These are phyloP conservation scores for Zosterops japonicus DNA, from an alignment of 2,113 vertebrate genomes.

Conservation along the genomic window DNA sequence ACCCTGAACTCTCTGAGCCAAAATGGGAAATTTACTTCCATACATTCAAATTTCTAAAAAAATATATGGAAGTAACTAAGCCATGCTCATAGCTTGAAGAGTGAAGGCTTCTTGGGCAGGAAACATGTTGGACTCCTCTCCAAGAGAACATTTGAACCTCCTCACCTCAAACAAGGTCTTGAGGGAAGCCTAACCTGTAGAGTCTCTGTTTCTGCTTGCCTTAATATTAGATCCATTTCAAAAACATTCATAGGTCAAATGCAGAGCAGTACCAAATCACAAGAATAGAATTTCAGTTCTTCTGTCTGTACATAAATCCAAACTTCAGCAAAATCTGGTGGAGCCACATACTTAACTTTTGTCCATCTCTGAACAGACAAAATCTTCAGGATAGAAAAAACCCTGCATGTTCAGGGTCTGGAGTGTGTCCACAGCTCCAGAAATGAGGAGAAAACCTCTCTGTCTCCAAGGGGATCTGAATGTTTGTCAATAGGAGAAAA, in stretches of 20 bases:
- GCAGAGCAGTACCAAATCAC: not conserved
- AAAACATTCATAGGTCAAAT: not conserved
- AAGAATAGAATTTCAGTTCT: not conserved
- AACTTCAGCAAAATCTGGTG: not conserved
- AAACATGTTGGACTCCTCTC: not conserved
- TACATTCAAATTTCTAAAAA: not conserved
- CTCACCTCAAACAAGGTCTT: not conserved
- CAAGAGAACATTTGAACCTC: not conserved
- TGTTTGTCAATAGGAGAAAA: not conserved
- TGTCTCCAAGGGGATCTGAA: not conserved
- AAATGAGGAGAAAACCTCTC: not conserved
- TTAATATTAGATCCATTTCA: not conserved
- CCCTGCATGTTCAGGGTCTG: not conserved
- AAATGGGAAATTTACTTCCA: not conserved
- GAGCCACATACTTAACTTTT: not conserved
- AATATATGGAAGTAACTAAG: not conserved
- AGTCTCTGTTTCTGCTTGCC: not conserved
- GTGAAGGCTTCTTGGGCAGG: not conserved
- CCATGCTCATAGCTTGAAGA: not conserved
- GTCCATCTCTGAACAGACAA: not conserved
- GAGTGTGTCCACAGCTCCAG: not conserved
- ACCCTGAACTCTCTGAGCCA: not conserved
- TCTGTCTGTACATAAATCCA: not conserved
- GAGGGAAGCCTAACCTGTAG: not conserved
- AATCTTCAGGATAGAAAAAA: not conserved